phyloP scores from a whole-genome alignment of 2,113 vertebrate species.

The Pristiophorus japonicus region DNA sequence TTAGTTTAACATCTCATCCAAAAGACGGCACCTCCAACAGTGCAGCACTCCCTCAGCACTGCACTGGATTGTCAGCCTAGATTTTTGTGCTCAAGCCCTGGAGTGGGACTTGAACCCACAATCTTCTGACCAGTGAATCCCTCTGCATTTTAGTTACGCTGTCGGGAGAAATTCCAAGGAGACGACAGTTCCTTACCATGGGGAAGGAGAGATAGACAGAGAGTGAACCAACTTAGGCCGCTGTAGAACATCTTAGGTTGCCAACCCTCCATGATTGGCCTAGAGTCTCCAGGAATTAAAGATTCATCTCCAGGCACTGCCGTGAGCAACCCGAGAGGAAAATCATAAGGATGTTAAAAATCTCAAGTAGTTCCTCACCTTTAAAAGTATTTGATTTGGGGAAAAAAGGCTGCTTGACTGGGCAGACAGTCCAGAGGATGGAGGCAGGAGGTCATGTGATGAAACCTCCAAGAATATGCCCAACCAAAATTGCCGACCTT shows the following conservation, averaged over 20 bases:
- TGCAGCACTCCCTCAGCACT: no score
- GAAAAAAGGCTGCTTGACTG: not conserved
- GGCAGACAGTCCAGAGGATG: not conserved
- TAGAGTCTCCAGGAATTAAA: not conserved
- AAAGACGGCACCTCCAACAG: no score
- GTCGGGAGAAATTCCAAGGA: not conserved
- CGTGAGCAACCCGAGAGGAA: not conserved
- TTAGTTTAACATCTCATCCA: no score
- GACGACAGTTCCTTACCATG: not conserved
- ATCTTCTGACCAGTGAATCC: not conserved
- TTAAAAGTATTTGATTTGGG: not conserved
- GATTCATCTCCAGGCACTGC: not conserved
- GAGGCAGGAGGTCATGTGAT: not conserved
- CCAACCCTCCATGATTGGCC: not conserved
- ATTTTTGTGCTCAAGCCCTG: no score
- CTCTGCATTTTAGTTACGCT: not conserved
- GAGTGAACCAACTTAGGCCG: not conserved
- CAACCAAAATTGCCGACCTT: not conserved
- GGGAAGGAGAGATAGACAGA: not conserved
- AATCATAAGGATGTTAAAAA: not conserved
- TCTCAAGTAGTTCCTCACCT: not conserved
- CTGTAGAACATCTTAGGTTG: not conserved
- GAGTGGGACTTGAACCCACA: no score
- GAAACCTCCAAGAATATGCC: not conserved
- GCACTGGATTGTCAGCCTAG: no score